phyloP scores from a whole-genome alignment of 2,797 vertebrate species.

The Remorina albescens region DNA sequence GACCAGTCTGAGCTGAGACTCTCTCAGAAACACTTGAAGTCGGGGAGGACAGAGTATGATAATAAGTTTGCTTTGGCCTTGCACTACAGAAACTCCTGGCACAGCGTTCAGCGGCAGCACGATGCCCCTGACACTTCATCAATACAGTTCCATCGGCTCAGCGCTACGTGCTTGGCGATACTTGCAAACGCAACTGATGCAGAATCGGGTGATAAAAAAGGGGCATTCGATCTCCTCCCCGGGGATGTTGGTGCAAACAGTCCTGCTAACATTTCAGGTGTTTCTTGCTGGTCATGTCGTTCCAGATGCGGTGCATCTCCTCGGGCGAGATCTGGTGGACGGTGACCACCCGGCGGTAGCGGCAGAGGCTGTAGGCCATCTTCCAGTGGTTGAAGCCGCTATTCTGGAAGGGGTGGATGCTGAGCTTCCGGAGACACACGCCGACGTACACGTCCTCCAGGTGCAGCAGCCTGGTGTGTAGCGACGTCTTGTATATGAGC shows the following conservation, averaged over 20 bases:
- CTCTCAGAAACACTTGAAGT: constrained; percentile 29
- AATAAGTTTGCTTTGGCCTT: constrained; percentile 50
- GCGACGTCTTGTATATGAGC: constrained; percentile 96
- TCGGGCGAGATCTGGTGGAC: constrained; percentile 99
- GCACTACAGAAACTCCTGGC: constrained; percentile 33
- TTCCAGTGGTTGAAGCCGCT: constrained; percentile 99
- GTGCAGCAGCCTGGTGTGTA: constrained; percentile 96
- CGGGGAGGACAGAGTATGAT: constrained; percentile 19
- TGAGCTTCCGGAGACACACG: constrained; percentile 94
- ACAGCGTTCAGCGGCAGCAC: constrained; percentile 30
- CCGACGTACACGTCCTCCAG: constrained; percentile 98
- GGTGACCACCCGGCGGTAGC: constrained; percentile 96
- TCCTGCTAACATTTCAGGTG: constrained; percentile 94
- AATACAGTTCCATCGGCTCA: constrained; percentile 24
- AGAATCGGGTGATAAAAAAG: constrained; percentile 5
- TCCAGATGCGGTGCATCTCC: constrained; percentile 99
- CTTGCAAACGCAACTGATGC: constrained; percentile 9
- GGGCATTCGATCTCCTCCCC: constrained; percentile 5
- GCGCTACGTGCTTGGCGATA: constrained; percentile 32
- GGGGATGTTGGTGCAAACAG: background rate
- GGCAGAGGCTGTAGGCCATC: constrained; percentile 98
- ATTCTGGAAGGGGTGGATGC: constrained; percentile 98
- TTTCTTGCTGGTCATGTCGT: constrained; percentile 99
- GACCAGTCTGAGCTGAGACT: constrained; percentile 20
- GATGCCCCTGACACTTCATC: constrained; percentile 21